Conservation (phyloP, 1,140 invertebrate genomes). For the Popillia japonica region DNA sequence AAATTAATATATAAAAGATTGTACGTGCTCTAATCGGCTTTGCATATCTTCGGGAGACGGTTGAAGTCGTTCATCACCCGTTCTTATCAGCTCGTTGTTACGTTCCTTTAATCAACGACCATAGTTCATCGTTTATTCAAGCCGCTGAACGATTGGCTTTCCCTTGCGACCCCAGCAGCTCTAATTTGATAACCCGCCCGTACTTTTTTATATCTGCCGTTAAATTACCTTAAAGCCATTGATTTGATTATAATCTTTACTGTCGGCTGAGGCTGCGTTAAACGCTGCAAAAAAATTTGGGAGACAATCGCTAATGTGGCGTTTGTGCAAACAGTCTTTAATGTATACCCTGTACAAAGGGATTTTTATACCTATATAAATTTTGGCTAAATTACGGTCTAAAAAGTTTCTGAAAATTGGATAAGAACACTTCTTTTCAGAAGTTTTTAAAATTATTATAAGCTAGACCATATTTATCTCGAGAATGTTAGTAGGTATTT, state of each 20-base stretch:
- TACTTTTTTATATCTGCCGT: conserved; percentile 17
- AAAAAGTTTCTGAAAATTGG: no score
- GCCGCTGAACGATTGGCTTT: conserved; percentile 33
- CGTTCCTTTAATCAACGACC: conserved; percentile 29
- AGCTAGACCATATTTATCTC: no score
- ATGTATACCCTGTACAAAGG: no score
- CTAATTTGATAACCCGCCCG: conserved; percentile 35
- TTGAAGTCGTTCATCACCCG: conserved; percentile 30
- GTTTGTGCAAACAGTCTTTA: no score
- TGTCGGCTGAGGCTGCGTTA: background rate
- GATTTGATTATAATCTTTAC: conserved; percentile 1
- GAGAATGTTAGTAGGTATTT: background rate
- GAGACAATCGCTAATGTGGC: no score
- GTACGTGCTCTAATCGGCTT: conserved; percentile 22
- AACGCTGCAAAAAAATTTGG: no score
- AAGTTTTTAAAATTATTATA: no score
- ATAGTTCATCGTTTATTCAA: conserved; percentile 30
- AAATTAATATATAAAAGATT: conserved; percentile 37
- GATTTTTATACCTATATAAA: no score
- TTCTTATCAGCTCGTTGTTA: conserved; percentile 34
- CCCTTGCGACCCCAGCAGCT: conserved; percentile 17
- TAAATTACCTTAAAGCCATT: conserved; percentile 29
- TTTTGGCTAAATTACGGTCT: no score
- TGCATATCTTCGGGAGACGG: conserved; percentile 29
- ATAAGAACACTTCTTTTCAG: no score